Evolutionary conservation across 2,888 invertebrate genomes (phyloP), one percentile per base, ranked within the genome.

Genomic region (Philopedon plagiatum): DNA sequence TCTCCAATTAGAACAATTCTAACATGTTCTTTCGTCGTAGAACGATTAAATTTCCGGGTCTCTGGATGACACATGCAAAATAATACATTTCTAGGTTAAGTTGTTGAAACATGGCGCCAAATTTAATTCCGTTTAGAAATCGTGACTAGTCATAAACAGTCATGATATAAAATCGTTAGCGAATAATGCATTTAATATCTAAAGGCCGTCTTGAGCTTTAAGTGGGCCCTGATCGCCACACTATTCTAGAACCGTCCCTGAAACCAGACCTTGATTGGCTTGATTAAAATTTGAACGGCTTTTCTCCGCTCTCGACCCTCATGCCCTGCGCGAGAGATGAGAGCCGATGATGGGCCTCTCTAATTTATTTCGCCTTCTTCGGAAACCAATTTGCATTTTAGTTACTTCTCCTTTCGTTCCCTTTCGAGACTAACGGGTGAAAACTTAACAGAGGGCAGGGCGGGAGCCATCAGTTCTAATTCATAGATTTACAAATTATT

Each of bases 281-380:
- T 29, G 29, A 54, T 54, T 54, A 54, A 54, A 54, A 54, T 54
- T 29, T 13, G 15, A 23, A 54, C 29, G 11, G 23, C 15, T 54
- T 29, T 13, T 51, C 21, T 29, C 18, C n/a, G n/a, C n/a, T 15
- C 9, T 21, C 46, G 46, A 21, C 11, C 21, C 15, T 8, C 13
- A 5, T 13, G 51, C 51, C 51, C 51, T 29, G 15, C 15, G 29
- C 29, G 29, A 32, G 51, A 13, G 11, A 9, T 11, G 21, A 46
- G 46, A 26, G 23, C 2, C 15, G 9, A 29, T 29, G 29, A 19
- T 37, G 58, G 61, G 41, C 26, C 29, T 46, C 13, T 46, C 32
- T 46, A 51, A 63, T 63, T 63, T 63, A 63, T 63, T 63, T 21
- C 63, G 29, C 18, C 51, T 63, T 63, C 49, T 63, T 32, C 51